A percentile compares a stretch with the other conserved stretches of the same genome.
Conservation (phyloP, 1,140 invertebrate species). For the Rhyacophila brunnea region DNA sequence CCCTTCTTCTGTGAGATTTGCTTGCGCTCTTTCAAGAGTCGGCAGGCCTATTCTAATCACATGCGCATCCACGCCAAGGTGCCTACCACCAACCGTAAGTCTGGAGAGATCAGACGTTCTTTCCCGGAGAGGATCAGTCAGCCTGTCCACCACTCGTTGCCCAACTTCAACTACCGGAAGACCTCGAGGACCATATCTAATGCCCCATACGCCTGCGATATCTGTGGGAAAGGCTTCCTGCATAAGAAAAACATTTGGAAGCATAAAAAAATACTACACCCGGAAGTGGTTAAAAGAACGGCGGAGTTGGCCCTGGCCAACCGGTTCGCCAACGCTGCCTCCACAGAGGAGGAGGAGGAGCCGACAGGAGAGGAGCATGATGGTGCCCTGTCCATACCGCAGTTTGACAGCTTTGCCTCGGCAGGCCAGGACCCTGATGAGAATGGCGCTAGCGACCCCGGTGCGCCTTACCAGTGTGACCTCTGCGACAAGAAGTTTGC, state of each 20-base stretch:
- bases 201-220: constrained; percentile 55
- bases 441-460: constrained; percentile 34
- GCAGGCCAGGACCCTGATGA: constrained; percentile 37
- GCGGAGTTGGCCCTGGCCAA: constrained; percentile 43
- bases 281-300: constrained; percentile 45
- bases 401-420: constrained; percentile 53
- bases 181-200: constrained; percentile 40
- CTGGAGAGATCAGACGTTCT: constrained; percentile 37
- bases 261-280: constrained; percentile 53
- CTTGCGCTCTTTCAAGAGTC: constrained; percentile 51
- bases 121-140: constrained; percentile 6
- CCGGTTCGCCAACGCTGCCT: constrained; percentile 42
- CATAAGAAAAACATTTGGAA: constrained; percentile 57
- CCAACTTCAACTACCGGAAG: constrained; percentile 16
- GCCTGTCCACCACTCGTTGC: not conserved
- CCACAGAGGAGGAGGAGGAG: constrained; percentile 52
- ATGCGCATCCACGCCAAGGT: constrained; percentile 55
- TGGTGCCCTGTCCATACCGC: constrained; percentile 44
- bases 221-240: constrained; percentile 60
- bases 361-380: constrained; percentile 44
- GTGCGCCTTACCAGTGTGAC: constrained; percentile 46
- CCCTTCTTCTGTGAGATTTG: constrained; percentile 53
- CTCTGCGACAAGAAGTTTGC: constrained; percentile 51
- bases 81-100: constrained; percentile 48
- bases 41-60: constrained; percentile 53